Evolutionary conservation across 2,797 vertebrate species (phyloP), one percentile per base, ranked within the genome.

Genomic region (Sylvilagus floridanus): DNA sequence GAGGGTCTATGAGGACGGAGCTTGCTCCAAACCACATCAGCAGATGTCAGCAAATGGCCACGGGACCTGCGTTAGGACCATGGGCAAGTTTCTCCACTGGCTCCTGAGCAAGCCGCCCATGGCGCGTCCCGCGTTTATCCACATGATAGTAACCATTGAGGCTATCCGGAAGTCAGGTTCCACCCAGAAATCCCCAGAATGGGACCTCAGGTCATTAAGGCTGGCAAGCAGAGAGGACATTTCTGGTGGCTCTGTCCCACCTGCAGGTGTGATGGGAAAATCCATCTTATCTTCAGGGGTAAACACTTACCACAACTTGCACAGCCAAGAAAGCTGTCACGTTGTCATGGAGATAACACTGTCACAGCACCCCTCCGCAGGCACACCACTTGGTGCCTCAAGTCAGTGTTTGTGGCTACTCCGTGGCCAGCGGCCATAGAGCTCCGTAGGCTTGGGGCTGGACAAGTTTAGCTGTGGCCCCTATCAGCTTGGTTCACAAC

Each of bases 331-430:
- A 54, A 57, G 30, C 52, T 14, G 22, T 10, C 42, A 42, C 30
- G n/a, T n/a, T 8, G 4, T 30, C 69, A 16, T 14, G 68, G n/a
- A 73, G 26, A 30, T 42, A 47, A 54, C 1, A 11, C 24, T 22
- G 54, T n/a, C 37, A 4, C 19, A 1, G 86, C 2, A 1, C 68
- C 11, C 11, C 17, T 21, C 5, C 0, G 1, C 0, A 30, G 28
- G 62, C 52, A 11, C 0, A 0, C 1, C 4, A 76, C 65, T 84
- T 82, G 42, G 57, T 2, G 37, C 28, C 93, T 71, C 1, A 5
- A 21, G 7, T 65, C 66, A 10, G 35, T 7, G 28, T n/a, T 47
- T 5, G 22, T 13, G 83, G 32, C 42, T 6, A 28, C 60, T 84
- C 54, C 7, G 35, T 28, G 68, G 42, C 42, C 42, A 26, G 19